These are phyloP conservation scores for Cuniculus paca DNA, from an alignment of 2,797 vertebrate species.

Conservation along the genomic window DNA sequence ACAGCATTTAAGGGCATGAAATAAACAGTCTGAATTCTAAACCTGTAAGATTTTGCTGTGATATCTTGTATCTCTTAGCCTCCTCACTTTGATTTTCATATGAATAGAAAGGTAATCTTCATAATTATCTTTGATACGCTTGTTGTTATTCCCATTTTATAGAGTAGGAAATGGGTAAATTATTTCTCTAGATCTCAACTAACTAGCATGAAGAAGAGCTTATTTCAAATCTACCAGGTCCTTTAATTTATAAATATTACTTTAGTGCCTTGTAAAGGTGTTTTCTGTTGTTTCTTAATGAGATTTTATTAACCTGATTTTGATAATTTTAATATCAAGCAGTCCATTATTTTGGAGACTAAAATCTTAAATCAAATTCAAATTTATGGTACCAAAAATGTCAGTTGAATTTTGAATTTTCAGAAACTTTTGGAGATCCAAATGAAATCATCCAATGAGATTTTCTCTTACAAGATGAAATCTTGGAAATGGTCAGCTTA, in stretches of 20 bases:
- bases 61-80: not conserved
- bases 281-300: not conserved
- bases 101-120: not conserved
- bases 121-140: not conserved
- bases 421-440: not conserved
- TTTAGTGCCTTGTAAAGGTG: not conserved
- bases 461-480: conserved; percentile 5
- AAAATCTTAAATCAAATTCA: not conserved
- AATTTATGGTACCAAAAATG: not conserved
- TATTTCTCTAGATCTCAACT: conserved; percentile 23
- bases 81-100: not conserved
- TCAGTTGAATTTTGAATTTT: conserved; percentile 32
- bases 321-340: conserved; percentile 16
- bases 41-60: not conserved
- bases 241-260: conserved; percentile 36
- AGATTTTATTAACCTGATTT: conserved; percentile 7
- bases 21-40: not conserved
- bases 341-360: not conserved
- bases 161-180: not conserved
- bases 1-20: not conserved
- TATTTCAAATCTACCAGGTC: not conserved
- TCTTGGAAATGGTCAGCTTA: not conserved
- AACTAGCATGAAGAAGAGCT: not conserved
- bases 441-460: not conserved
- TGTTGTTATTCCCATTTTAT: not conserved